phyloP scores from a whole-genome alignment of 1,140 invertebrate species.

The Pogonomyrmex californicus region DNA sequence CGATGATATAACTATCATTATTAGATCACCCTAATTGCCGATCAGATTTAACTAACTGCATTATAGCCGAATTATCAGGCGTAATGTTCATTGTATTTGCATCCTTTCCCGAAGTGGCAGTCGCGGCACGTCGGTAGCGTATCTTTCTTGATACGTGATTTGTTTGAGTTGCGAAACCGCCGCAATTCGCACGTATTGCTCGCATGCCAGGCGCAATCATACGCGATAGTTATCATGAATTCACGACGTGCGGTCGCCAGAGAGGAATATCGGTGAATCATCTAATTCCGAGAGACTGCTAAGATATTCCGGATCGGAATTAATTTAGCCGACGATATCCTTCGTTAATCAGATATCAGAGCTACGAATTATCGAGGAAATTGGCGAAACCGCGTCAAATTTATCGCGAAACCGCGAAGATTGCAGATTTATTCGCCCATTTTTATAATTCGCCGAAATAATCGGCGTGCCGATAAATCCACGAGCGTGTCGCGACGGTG shows the following conservation, averaged over 20 bases:
- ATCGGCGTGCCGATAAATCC: neutral
- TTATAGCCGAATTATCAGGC: neutral
- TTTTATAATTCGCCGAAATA: neutral
- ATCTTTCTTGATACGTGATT: slow-evolving; percentile 4
- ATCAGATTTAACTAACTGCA: neutral
- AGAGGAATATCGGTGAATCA: slow-evolving; percentile 24
- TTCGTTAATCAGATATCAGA: slow-evolving; percentile 17
- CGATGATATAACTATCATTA: neutral
- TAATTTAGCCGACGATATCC: slow-evolving; percentile 18
- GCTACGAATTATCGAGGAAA: neutral
- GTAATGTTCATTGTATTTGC: neutral
- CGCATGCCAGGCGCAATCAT: neutral
- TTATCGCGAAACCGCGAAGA: neutral
- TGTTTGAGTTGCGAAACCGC: neutral
- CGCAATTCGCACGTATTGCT: slow-evolving; percentile 1
- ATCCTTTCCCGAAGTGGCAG: neutral
- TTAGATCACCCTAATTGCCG: neutral
- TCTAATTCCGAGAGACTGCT: slow-evolving; percentile 23
- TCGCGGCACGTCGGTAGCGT: neutral
- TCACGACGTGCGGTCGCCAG: neutral
- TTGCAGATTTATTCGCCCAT: neutral
- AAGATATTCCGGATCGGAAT: slow-evolving; percentile 18
- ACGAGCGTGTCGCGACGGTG: neutral
- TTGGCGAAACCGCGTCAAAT: neutral
- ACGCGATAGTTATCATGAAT: slow-evolving; percentile 17